These are phyloP conservation scores for Naso thynnoides DNA, from an alignment of 2,797 vertebrate species.

Conservation along the genomic window DNA sequence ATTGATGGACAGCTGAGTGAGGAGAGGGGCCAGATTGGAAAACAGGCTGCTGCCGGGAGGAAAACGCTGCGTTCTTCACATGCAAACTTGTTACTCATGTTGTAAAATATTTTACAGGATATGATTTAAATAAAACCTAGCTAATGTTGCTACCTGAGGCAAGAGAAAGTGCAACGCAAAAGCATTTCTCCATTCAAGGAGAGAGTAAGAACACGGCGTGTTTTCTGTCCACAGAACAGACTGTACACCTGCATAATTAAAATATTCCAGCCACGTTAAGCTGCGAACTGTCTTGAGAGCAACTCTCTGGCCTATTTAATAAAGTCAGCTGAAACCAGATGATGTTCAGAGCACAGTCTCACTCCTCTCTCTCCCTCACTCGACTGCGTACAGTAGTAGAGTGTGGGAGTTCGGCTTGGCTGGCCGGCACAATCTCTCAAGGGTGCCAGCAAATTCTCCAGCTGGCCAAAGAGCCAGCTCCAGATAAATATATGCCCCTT, in stretches of 20 bases:
- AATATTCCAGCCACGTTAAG: constrained; percentile 38
- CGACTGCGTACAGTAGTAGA: constrained; percentile 61
- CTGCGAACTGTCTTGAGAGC: constrained; percentile 33
- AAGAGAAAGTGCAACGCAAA: constrained; percentile 7
- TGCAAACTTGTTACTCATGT: constrained; percentile 1
- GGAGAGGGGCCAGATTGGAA: constrained; percentile 57
- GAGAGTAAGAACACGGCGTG: constrained; percentile 21
- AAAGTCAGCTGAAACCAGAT: constrained; percentile 49
- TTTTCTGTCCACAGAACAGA: constrained; percentile 17
- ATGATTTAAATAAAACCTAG: constrained; percentile 6
- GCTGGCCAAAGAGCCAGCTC: constrained; percentile 49
- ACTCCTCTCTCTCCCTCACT: constrained; percentile 20
- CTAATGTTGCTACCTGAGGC: background rate
- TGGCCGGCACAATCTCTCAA: constrained; percentile 47
- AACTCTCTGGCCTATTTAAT: constrained; percentile 56
- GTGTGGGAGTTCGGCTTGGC: constrained; percentile 72
- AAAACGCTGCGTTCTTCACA: constrained; percentile 30
- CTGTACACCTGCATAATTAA: constrained; percentile 40
- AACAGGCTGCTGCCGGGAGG: constrained; percentile 46
- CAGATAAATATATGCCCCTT: constrained; percentile 60
- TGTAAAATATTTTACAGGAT: constrained; percentile 12
- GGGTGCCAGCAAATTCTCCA: constrained; percentile 69
- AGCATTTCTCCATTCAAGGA: constrained; percentile 2
- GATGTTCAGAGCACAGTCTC: constrained; percentile 50
- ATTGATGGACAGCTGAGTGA: constrained; percentile 8